Evolutionary conservation across 1,140 invertebrate species (phyloP), one percentile per base, ranked within the genome.

Genomic region (Bradysia coprophila): DNA sequence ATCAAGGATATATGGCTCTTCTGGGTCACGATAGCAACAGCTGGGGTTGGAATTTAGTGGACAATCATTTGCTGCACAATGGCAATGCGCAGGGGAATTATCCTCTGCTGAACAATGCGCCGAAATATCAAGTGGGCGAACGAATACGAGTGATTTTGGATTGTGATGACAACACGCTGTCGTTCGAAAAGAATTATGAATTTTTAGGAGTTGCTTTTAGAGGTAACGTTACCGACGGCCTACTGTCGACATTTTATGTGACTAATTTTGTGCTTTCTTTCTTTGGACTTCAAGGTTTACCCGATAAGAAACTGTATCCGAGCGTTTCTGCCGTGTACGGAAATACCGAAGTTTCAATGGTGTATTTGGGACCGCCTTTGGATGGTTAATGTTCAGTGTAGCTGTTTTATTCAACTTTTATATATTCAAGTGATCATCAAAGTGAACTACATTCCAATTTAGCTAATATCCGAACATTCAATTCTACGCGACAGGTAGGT

Each of bases 261-360:
- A 4, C 10, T 2, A 39, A 40, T 22, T 45, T 42, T 42, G n/a
- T n/a, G n/a, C n/a, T n/a, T n/a, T n/a, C n/a, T n/a, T 45, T 33
- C 41, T 38, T 38, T 42, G 40, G 49, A 46, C 28, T 72, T 71
- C 40, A 59, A 89, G 83, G 89, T 46, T 73, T 96, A 57, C 93
- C 91, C 47, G 83, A 88, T 57, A 91, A 88, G 62, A 87, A 78
- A 64, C 66, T 98, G 40, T 98, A 89, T 64, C 94, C 94, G 43
- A 86, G 92, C 45, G 86, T 97, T 44, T 96, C 92, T 43, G 93
- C 92, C 41, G 94, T 98, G 23, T 98, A 97, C 72, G 94, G 93
- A 46, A 97, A 98, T 62, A 97, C 93, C 22, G 94, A 98, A 75
- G 91, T 98, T n/a, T 95, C 93, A 20, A 97, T 98, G 92, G 87